Evolutionary conservation across 1,140 invertebrate genomes (phyloP).

Genomic region (Nylanderia fulva): DNA sequence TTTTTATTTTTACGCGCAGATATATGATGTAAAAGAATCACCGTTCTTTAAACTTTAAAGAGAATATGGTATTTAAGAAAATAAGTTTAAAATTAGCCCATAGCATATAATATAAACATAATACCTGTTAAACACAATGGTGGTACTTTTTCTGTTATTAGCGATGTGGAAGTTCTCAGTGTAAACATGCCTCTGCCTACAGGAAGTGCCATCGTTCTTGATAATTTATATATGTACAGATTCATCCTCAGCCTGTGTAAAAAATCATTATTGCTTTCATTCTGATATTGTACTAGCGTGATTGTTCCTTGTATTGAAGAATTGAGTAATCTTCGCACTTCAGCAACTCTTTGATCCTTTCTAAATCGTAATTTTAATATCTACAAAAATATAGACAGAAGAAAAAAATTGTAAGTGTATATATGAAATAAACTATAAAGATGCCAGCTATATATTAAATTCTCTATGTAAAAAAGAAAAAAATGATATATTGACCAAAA

Average conservation of each 20-base stretch:
- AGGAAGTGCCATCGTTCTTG: conserved; percentile 97
- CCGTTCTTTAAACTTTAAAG: too few species aligned
- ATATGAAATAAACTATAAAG: too few species aligned
- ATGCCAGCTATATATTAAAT: too few species aligned
- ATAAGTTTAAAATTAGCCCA: too few species aligned
- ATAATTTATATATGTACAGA: conserved; percentile 94
- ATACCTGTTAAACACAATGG: conserved; percentile 93
- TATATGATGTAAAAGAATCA: too few species aligned
- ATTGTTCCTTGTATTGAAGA: conserved; percentile 96
- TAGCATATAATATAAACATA: conserved; percentile 25
- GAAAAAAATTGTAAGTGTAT: not conserved
- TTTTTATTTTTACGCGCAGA: too few species aligned
- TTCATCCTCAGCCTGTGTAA: conserved; percentile 98
- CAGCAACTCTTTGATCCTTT: conserved; percentile 92
- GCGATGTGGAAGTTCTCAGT: conserved; percentile 92
- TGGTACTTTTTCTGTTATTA: conserved; percentile 94
- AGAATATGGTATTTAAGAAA: too few species aligned
- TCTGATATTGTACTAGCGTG: conserved; percentile 94
- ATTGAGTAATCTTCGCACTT: conserved; percentile 94
- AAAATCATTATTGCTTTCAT: conserved; percentile 98
- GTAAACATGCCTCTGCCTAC: conserved; percentile 97
- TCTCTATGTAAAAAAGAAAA: too few species aligned
- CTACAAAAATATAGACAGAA: conserved; percentile 41
- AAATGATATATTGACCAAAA: too few species aligned
- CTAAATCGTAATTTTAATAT: conserved; percentile 90